phyloP scores from a whole-genome alignment of 2,797 vertebrate genomes.

The Lagorchestes hirsutus region DNA sequence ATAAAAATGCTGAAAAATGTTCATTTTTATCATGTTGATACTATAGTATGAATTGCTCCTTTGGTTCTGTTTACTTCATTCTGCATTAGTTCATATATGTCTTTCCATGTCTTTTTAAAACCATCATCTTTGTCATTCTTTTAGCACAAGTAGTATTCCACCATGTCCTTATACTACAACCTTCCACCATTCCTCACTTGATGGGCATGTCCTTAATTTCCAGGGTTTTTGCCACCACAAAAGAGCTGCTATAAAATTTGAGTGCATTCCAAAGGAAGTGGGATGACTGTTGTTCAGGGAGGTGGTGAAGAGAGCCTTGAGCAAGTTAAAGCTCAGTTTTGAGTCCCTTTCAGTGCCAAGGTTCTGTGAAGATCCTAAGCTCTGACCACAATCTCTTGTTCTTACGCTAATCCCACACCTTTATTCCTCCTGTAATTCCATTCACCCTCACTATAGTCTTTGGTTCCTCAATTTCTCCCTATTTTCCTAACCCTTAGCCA shows the following conservation, averaged over 20 bases:
- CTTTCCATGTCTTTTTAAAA: not conserved
- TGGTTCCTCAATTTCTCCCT: not conserved
- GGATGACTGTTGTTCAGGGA: not conserved
- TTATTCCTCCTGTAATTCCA: not conserved
- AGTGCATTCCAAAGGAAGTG: not conserved
- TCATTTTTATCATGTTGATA: not conserved
- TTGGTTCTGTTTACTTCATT: not conserved
- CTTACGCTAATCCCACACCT: not conserved
- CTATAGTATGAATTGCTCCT: not conserved
- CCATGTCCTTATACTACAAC: not conserved
- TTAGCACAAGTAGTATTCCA: not conserved
- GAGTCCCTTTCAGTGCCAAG: not conserved
- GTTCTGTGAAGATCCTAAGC: not conserved
- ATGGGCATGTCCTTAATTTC: not conserved
- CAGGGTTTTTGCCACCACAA: not conserved
- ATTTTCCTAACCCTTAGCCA: not conserved
- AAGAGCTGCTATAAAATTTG: not conserved
- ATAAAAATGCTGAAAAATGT: not conserved
- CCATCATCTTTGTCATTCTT: not conserved
- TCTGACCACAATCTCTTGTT: not conserved
- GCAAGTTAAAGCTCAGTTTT: not conserved
- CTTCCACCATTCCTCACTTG: not conserved
- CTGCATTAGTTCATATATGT: not conserved
- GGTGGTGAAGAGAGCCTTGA: not conserved
- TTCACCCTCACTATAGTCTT: not conserved